Evolutionary conservation across 2,888 invertebrate genomes (phyloP), one percentile per base, ranked within the genome.

Genomic region (Cheilosia impressa): DNA sequence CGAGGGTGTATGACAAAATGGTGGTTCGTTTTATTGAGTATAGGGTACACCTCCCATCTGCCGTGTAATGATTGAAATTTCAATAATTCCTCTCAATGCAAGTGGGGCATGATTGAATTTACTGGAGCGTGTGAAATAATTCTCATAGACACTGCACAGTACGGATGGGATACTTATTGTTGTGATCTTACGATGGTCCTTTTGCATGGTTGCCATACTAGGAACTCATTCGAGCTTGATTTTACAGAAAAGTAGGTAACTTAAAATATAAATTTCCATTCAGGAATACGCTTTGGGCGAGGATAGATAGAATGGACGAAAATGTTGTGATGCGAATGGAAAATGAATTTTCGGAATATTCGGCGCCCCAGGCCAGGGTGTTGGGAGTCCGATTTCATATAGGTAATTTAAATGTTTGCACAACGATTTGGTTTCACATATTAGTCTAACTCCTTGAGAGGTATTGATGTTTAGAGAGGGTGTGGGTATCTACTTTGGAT

Each of bases 21-120:
- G 24, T 24, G 38, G 15, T 58, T 68, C 76, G 58, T 31, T 76
- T 57, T 34, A 38, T 47, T 65, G 43, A 52, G 22, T 15, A 34
- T 17, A 19, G 45, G 31, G 22, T 17, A n/a, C 45, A 17, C 17
- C 13, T 4, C 24, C 17, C n/a, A 2, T 27, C 45, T 62, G 43
- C 43, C 60, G 45, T 22, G 19, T 60, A 62, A 60, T 68, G 53
- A 77, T 60, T 60, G 68, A 77, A 60, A 77, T 66, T 77, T 77
- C 58, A 68, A 77, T 77, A 77, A 68, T 68, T 77, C 60, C 9
- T 68, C 68, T 38, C 31, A 22, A 43, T 52, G 24, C 15, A 43
- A 34, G 9, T 47, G 17, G 24, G 22, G 47, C 47, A 47, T 17
- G 22, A 22, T 22, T 24, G 24, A 3, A 43, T 41, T 27, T 31